phyloP scores from a whole-genome alignment of 1,140 invertebrate species.

The Brachionus angularis region DNA sequence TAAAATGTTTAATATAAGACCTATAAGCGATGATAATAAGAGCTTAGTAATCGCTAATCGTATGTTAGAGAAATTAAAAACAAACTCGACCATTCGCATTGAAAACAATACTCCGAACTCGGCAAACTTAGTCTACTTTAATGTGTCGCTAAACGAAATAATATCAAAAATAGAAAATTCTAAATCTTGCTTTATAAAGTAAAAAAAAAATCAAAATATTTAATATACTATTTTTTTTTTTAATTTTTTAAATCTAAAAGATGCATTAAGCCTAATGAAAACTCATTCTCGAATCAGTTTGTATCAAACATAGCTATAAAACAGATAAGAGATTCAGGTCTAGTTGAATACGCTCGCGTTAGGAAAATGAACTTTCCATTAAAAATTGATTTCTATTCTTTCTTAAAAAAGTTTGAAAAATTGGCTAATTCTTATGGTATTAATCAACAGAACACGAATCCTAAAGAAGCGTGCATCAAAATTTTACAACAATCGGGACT shows the following conservation, averaged over 20 bases:
- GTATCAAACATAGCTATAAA: constrained; percentile 63
- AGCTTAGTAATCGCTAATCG: constrained; percentile 26
- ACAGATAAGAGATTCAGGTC: constrained; percentile 93
- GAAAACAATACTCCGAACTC: constrained; percentile 11
- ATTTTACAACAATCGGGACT: constrained; percentile 9
- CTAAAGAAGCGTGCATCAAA: constrained; percentile 32
- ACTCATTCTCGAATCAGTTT: constrained; percentile 29
- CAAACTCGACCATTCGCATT: neutral
- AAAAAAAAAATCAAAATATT: neutral
- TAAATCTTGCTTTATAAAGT: constrained; percentile 16
- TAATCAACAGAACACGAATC: neutral
- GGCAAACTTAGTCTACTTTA: constrained; percentile 38
- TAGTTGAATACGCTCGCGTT: constrained; percentile 99
- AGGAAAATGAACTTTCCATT: constrained; percentile 84
- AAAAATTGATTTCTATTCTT: constrained; percentile 40
- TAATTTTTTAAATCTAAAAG: neutral
- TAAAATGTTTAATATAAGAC: constrained; percentile 4
- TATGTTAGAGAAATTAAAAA: constrained; percentile 31
- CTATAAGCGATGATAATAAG: constrained; percentile 8
- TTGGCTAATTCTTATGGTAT: neutral
- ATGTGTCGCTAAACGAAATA: constrained; percentile 5
- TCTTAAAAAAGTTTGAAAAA: constrained; percentile 22
- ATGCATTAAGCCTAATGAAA: constrained; percentile 43
- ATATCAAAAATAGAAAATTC: constrained; percentile 30
- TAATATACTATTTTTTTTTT: neutral